Evolutionary conservation across 2,888 invertebrate genomes (phyloP), one percentile per base, ranked within the genome.

Genomic region (Pandemis cinnamomeana): DNA sequence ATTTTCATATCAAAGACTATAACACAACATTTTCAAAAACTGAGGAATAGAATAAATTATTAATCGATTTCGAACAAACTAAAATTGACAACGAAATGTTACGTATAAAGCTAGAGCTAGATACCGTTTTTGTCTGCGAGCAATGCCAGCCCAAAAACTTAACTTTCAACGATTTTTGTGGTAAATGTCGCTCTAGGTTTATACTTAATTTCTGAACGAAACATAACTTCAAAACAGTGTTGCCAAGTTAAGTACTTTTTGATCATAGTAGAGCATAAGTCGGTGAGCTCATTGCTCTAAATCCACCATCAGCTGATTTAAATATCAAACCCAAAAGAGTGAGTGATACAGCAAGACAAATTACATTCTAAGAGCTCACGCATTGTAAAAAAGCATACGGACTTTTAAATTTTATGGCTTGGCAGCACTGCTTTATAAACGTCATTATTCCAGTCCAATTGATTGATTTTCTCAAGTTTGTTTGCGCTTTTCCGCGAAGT

Each of bases 391-490:
- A 55, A 5, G 20, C 15, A 1, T 20, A 55, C 7, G 7, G 7
- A 20, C 7, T 55, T 55, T 20, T 20, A 8, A 3, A 55, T 15
- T 55, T 20, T 0, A 2, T 3, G 20, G 2, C 8, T 8, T 20
- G 13, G 55, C 15, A 55, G 8, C 55, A 55, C 20, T 20, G 55
- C 53, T n/a, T 53, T 13, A 63, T 41, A 75, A 68, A 75, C 71
- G 75, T 75, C 75, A 75, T 74, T 70, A 53, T 61, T 53, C 53
- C 20, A 20, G 20, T 1, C 20, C 73, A 58, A 71, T 70, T 62
- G 78, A 89, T 89, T 87, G 89, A 88, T 89, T 88, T 88, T 86
- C 70, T 80, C 78, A 76, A 76, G 81, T 87, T 87, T 89, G 84
- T 89, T 87, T 86, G 84, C 81, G 71, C 82, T 84, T 73, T 86